Percentiles rank a stretch among this genome's conserved stretches.
phyloP scores from a whole-genome alignment of 1,140 invertebrate species.

The Lordiphosa stackelbergi region DNA sequence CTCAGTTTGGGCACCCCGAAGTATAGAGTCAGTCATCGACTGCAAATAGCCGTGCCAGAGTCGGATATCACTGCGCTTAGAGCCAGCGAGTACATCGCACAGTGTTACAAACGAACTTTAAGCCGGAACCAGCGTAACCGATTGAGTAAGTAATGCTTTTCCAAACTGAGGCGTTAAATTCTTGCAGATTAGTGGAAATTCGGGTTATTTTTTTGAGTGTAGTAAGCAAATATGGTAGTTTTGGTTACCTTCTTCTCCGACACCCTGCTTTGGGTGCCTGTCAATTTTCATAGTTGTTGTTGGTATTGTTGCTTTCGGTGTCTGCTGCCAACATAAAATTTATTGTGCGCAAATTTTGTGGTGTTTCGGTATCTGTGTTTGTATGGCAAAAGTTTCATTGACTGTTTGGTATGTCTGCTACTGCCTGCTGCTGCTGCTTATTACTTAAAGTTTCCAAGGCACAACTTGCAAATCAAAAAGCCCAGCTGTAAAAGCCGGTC shows the following conservation, averaged over 20 bases:
- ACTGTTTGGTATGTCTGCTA: slow-evolving; percentile 18
- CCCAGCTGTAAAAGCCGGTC: slow-evolving; percentile 21
- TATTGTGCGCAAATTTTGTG: slow-evolving; percentile 52
- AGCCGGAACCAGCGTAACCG: no score
- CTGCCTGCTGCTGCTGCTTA: slow-evolving; percentile 29
- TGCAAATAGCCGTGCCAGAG: no score
- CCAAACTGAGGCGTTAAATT: no score
- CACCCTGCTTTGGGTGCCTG: slow-evolving; percentile 17
- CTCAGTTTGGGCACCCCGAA: no score
- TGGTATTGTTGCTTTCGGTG: slow-evolving; percentile 17
- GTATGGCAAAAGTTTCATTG: slow-evolving; percentile 47
- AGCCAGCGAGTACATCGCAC: no score
- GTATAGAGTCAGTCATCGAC: no score
- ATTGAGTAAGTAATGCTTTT: no score
- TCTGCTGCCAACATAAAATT: slow-evolving; percentile 49
- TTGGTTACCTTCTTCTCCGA: slow-evolving; percentile 38
- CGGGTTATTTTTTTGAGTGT: background rate
- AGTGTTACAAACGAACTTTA: no score
- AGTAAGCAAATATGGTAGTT: slow-evolving; percentile 40
- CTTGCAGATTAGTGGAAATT: no score
- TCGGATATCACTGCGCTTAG: no score
- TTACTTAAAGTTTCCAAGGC: slow-evolving; percentile 44
- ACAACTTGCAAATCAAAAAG: slow-evolving; percentile 5
- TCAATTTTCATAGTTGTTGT: slow-evolving; percentile 45
- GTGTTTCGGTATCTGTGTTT: slow-evolving; percentile 8